phyloP scores from a whole-genome alignment of 1,140 invertebrate genomes.

The Calosoma granatense region DNA sequence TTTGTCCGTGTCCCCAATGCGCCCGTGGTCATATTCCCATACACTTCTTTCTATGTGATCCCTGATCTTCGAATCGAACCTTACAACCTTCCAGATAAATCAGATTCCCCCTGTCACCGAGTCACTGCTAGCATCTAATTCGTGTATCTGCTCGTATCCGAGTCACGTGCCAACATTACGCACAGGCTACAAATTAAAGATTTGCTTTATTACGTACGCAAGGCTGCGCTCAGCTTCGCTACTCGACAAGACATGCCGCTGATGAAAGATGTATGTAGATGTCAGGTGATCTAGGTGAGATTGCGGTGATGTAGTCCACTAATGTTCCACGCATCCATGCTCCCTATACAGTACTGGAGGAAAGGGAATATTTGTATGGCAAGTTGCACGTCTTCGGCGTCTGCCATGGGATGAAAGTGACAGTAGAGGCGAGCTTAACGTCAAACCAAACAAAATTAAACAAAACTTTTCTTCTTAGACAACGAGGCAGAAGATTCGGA shows the following conservation, averaged over 20 bases:
- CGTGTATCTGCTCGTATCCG: not conserved
- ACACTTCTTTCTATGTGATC: no score
- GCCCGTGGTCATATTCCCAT: no score
- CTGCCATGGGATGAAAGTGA: constrained; percentile 30
- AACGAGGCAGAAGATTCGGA: not conserved
- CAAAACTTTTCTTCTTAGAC: constrained; percentile 34
- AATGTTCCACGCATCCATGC: no score
- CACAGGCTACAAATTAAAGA: not conserved
- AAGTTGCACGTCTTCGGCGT: not conserved
- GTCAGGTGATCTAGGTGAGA: no score
- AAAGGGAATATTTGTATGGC: not conserved
- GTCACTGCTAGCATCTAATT: no score
- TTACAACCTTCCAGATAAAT: not conserved
- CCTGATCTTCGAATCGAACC: not conserved
- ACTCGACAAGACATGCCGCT: no score
- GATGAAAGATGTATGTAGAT: no score
- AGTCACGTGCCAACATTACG: not conserved
- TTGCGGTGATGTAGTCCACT: no score
- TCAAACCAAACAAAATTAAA: constrained; percentile 37
- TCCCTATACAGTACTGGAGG: not conserved
- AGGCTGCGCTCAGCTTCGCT: no score
- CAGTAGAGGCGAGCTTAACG: constrained; percentile 33
- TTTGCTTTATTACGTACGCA: not conserved
- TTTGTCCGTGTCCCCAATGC: no score
- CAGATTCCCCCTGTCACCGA: not conserved